phyloP scores from a whole-genome alignment of 2,888 invertebrate species.

The Pogonocherus hispidulus region DNA sequence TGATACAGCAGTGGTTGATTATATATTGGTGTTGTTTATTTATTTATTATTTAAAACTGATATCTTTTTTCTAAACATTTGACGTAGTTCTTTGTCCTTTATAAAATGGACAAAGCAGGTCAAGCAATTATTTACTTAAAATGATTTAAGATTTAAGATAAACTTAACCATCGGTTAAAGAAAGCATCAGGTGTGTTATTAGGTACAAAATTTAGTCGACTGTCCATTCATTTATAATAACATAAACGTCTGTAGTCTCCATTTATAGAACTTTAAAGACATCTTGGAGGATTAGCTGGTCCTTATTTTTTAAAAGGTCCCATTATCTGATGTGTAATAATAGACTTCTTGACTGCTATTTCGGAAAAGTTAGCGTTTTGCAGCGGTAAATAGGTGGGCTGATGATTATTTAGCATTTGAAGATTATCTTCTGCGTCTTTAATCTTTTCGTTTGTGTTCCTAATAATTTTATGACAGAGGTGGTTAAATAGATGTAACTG shows the following conservation, averaged over 20 bases:
- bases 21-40: too few relatives aligned
- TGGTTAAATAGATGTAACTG: not conserved
- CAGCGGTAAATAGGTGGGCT: constrained; percentile 9
- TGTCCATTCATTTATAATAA: not conserved
- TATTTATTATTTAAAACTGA: too few relatives aligned
- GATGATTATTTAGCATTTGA: not conserved
- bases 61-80: too few relatives aligned
- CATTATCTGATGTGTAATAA: constrained; percentile 3
- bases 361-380: not conserved
- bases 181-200: not conserved
- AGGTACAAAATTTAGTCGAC: not conserved
- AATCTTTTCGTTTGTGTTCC: constrained; percentile 7
- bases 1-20: too few relatives aligned
- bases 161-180: not conserved
- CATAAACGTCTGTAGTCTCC: not conserved
- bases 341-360: not conserved
- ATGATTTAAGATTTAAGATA: constrained; percentile 7
- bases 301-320: not conserved
- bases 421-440: constrained; percentile 4
- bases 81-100: too few relatives aligned
- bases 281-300: not conserved
- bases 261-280: constrained; percentile 3
- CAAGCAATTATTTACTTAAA: constrained; percentile 3
- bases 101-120: not conserved
- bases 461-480: not conserved